Evolutionary conservation across 2,888 invertebrate species (phyloP), one percentile per base, ranked within the genome.

Genomic region (Eucriotettix oculatus): DNA sequence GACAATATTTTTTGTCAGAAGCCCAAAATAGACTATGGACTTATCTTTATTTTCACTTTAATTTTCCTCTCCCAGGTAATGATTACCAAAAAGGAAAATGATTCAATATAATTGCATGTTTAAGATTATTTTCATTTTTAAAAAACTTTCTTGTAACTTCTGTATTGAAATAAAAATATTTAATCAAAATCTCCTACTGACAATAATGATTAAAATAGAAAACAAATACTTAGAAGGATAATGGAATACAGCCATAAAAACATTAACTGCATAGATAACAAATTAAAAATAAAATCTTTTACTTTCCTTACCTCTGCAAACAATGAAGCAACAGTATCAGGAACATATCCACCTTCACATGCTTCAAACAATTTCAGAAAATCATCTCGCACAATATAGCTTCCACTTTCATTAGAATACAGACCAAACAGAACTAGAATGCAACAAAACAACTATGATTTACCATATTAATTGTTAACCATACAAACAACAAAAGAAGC

Each of bases 351-450:
- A 54, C 74, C 74, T 66, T 78, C 78, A 53, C 75, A 74, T 16
- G 73, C 74, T 62, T 75, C 69, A 11, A 78, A 70, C 62, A 75
- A 69, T 52, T 78, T 76, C 16, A 84, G 80, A 70, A 91, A 88
- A 65, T 91, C 90, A 58, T 81, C 79, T 69, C 86, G 85, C 65
- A 82, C 78, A 53, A 91, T 85, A 68, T 85, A 81, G 10, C 83
- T 82, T 64, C 83, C 85, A 64, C 83, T 81, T 70, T 91, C 91
- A 71, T 89, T 90, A 63, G 87, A 85, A 72, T 91, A 92, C 60
- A 92, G 78, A 16, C 87, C 86, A 84, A 90, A 92, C 43, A 92
- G 78, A 73, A 92, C 91, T 78, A 85, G 78, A 74, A 68, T 52
- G 29, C 42, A 42, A 12, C 29, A 12, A n/a, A 54, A 57, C 52